These are phyloP conservation scores for Microcaecilia unicolor DNA, from an alignment of 2,797 vertebrate species.

Conservation along the genomic window DNA sequence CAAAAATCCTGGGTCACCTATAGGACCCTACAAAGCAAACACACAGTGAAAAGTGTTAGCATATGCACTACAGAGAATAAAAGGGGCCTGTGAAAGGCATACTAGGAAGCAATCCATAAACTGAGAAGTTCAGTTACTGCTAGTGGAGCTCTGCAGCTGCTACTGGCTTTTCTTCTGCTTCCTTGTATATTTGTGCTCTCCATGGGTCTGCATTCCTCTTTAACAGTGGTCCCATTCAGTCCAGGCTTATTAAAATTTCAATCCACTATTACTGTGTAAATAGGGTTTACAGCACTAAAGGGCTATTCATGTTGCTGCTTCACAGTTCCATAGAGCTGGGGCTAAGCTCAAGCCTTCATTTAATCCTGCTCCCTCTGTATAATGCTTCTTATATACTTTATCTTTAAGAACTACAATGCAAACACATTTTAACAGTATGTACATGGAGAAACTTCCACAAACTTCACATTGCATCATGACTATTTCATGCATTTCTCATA, in stretches of 20 bases:
- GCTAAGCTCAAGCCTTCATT: constrained; percentile 11
- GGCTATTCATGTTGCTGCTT: constrained; percentile 41
- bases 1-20: constrained; percentile 82
- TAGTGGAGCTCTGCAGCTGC: constrained; percentile 3
- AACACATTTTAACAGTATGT: neutral
- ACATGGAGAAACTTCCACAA: no score
- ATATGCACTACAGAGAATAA: neutral
- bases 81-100: neutral
- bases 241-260: constrained; percentile 20
- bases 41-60: neutral
- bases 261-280: constrained; percentile 65
- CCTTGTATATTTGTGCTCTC: constrained; percentile 40
- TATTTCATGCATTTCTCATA: no score
- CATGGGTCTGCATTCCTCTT: constrained; percentile 49
- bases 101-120: neutral
- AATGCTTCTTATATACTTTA: no score
- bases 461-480: no score
- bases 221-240: constrained; percentile 78
- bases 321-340: constrained; percentile 24
- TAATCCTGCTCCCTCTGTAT: constrained; percentile 4
- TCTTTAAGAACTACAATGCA: no score
- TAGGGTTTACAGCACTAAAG: constrained; percentile 53
- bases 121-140: neutral
- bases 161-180: constrained; percentile 12
- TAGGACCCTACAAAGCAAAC: constrained; percentile 69